Evolutionary conservation across 2,797 vertebrate genomes (phyloP).

Genomic region (Eurystomus glaucurus): DNA sequence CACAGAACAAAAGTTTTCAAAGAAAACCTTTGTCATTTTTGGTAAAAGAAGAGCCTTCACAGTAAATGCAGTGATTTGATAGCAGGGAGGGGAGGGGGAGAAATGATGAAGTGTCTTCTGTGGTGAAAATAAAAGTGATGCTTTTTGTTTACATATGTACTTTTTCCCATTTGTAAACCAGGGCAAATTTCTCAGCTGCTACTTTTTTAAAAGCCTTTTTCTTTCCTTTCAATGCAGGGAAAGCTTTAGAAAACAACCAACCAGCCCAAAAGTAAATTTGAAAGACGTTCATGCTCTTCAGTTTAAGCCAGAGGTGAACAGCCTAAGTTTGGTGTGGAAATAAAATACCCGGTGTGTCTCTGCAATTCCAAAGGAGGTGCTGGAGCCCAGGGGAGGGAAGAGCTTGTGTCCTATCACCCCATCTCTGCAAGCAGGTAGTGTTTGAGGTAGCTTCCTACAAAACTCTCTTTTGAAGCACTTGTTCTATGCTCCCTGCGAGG

Average conservation of each 20-base stretch:
- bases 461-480: background rate
- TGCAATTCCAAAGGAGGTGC: background rate
- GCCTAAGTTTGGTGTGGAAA: background rate
- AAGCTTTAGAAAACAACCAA: conserved; percentile 5
- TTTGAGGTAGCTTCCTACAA: background rate
- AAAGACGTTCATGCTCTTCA: background rate
- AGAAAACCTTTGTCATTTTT: background rate
- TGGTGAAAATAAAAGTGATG: background rate
- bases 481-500: background rate
- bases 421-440: background rate
- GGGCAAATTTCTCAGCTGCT: background rate
- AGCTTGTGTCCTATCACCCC: background rate
- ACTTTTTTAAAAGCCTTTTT: background rate
- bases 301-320: background rate
- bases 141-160: background rate
- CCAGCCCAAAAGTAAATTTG: background rate
- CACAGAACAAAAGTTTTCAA: background rate
- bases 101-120: background rate
- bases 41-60: background rate
- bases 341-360: fast-evolving
- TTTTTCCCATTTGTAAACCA: background rate
- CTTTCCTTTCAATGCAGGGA: background rate
- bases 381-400: background rate
- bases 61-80: background rate
- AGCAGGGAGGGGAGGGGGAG: background rate